These are phyloP conservation scores for Alosa alosa DNA, from an alignment of 2,113 vertebrate species.

Conservation along the genomic window DNA sequence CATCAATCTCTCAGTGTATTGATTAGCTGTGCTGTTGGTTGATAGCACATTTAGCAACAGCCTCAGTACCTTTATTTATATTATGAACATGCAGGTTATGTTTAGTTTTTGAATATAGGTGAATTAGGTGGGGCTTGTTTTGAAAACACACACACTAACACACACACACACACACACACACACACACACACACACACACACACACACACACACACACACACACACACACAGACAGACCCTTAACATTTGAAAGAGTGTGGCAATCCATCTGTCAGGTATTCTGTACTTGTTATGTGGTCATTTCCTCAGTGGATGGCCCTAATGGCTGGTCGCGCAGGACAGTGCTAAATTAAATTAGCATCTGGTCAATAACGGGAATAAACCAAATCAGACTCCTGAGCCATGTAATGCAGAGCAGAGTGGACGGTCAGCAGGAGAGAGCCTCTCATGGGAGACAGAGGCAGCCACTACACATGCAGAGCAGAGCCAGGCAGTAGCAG, in stretches of 20 bases:
- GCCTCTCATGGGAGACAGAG: not conserved
- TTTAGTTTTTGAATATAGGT: not conserved
- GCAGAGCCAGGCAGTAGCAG: too few species aligned
- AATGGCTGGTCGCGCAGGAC: not conserved
- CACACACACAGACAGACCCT: not conserved
- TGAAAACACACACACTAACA: too few species aligned
- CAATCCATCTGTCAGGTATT: slow-evolving; percentile 28
- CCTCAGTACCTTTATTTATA: not conserved
- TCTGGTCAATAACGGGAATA: not conserved
- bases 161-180: not conserved
- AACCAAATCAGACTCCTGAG: not conserved
- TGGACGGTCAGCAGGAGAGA: not conserved
- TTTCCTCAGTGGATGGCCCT: not conserved
- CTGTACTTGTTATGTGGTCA: slow-evolving; percentile 16
- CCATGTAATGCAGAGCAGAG: not conserved
- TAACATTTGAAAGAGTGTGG: not conserved
- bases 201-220: not conserved
- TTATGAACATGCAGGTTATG: too few species aligned
- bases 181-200: slow-evolving; percentile 10
- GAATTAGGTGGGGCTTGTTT: not conserved
- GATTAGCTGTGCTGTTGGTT: too few species aligned
- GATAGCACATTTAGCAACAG: too few species aligned
- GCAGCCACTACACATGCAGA: not conserved
- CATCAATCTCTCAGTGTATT: too few species aligned
- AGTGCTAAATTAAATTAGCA: not conserved